phyloP scores from a whole-genome alignment of 2,113 vertebrate species.

The Tachuris rubrigastra region DNA sequence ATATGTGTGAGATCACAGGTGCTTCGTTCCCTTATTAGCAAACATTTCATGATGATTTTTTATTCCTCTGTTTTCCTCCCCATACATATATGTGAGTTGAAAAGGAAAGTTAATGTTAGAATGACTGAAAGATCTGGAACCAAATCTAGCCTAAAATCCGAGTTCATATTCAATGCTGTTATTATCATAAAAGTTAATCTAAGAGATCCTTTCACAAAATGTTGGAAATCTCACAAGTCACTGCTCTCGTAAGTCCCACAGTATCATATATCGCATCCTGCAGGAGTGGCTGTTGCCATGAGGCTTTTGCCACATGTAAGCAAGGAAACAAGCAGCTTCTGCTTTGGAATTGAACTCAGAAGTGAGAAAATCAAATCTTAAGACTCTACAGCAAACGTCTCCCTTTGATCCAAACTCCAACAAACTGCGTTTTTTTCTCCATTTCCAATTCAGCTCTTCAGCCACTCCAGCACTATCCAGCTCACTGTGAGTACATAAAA shows the following conservation, averaged over 20 bases:
- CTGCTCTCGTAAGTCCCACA: neutral
- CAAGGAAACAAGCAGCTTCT: neutral
- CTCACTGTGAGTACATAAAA: neutral
- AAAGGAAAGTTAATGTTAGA: constrained; percentile 41
- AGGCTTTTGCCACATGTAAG: neutral
- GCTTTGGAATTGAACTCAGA: neutral
- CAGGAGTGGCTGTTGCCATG: neutral
- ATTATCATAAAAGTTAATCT: neutral
- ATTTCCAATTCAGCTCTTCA: neutral
- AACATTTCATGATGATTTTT: neutral
- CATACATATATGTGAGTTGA: neutral
- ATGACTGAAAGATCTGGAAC: constrained; percentile 25
- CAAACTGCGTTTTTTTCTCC: neutral
- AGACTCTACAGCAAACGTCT: neutral
- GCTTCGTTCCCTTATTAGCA: constrained; percentile 16
- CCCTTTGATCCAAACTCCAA: neutral
- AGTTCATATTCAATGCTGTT: neutral
- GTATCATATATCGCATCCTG: neutral
- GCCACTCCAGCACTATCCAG: neutral
- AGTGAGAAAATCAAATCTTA: constrained; percentile 2
- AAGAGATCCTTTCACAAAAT: neutral
- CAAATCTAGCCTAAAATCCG: neutral
- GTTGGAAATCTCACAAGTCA: neutral
- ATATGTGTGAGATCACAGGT: constrained; percentile 55
- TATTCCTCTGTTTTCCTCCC: neutral